Evolutionary conservation across 2,888 invertebrate genomes (phyloP).

Genomic region (Volucella inflata): DNA sequence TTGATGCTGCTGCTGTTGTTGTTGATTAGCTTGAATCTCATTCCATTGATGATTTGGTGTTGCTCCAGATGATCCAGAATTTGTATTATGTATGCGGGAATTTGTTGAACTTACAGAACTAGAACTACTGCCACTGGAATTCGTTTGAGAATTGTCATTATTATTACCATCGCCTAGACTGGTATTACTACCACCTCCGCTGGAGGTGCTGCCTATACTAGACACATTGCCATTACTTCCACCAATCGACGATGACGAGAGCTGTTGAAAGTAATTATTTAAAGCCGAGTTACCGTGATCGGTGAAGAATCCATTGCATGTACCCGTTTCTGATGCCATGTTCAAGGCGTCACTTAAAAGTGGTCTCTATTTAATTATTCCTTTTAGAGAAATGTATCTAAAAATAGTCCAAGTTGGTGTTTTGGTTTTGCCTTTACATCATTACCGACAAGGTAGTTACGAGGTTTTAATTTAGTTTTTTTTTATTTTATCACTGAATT

Average conservation of each 20-base stretch:
- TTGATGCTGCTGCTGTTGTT: conserved; percentile 71
- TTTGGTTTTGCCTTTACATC: conserved; percentile 50
- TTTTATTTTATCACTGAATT: conserved; percentile 20
- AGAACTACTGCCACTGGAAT: conserved; percentile 65
- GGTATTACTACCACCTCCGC: conserved; percentile 59
- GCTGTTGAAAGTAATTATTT: conserved; percentile 79
- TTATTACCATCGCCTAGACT: conserved; percentile 61
- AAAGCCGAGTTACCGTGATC: conserved; percentile 80
- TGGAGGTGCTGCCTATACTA: conserved; percentile 64
- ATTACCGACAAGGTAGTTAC: conserved; percentile 12
- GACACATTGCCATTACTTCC: conserved; percentile 52
- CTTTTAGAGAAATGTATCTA: background rate
- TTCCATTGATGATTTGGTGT: conserved; percentile 65
- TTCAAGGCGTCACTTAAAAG: conserved; percentile 46
- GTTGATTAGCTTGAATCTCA: conserved; percentile 67
- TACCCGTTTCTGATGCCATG: conserved; percentile 76
- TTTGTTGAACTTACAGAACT: conserved; percentile 67
- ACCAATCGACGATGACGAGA: conserved; percentile 78
- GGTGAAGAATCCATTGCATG: conserved; percentile 82
- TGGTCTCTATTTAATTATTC: conserved; percentile 31
- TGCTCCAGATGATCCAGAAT: conserved; percentile 45
- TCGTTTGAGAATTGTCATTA: conserved; percentile 62
- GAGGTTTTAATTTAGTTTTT: conserved; percentile 13
- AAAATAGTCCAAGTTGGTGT: conserved; percentile 6
- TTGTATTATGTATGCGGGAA: conserved; percentile 57